Base-by-base conservation (phyloP, 2,113 vertebrate genomes). In the Hippolais icterina region DNA sequence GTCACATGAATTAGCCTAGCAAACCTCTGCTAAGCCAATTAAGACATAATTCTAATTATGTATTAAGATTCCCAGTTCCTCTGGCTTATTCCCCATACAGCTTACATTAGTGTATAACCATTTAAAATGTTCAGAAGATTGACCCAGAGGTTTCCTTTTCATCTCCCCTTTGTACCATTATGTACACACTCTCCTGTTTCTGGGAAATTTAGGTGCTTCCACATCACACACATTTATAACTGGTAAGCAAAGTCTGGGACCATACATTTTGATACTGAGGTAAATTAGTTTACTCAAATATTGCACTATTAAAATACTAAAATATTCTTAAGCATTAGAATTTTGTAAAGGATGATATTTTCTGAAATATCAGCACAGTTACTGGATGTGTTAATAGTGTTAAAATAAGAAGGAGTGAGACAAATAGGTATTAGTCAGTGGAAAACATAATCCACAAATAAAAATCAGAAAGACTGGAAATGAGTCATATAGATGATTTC, bases 401-500 rank as follows among this genome's bases (percentile, higher is more conserved):
- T 39, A 86, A 79, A 91, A 64, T 42, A 76, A 90, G 70, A 96
- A 94, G 77, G 80, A 95, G 49, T 89, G 82, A 97, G 82, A 97
- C 22, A 29, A 77, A 94, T 76, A 96, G 65, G 68, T 94, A 94
- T 97, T 97, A 97, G 95, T 85, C 72, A 97, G 91, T 75, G 39
- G 80, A 74, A 96, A 97, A 76, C 35, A 69, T 27, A 75, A 96
- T 93, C 79, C 92, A 65, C 64, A 94, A 97, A 95, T 84, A 85
- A 96, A 97, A 96, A 89, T 94, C 91, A 84, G 92, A 61, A 87
- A 95, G 83, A 82, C 60, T 80, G 83, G 39, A 79, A 86, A 72
- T 89, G 64, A 97, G 29, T 97, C 96, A 97, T 72, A 69, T 24
- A 97, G 90, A 93, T 82, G 84, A 88, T 69, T 96, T 97, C 87